Conservation (phyloP, 2,113 vertebrate genomes). For the Pseudorasbora parva region DNA sequence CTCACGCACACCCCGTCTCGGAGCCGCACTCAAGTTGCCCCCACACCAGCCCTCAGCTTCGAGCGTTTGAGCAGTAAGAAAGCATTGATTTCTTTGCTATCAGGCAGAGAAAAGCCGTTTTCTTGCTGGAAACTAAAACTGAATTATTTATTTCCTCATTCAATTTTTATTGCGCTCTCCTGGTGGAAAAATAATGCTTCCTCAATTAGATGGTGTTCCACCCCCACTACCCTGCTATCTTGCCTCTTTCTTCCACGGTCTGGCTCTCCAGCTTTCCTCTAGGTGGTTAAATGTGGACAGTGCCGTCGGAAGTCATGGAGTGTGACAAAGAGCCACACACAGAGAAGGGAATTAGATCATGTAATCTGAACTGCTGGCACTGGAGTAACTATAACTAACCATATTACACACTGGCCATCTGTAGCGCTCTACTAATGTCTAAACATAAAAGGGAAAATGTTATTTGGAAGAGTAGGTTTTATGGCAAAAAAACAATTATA, state of each 20-base stretch:
- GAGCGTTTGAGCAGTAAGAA: constrained; percentile 52
- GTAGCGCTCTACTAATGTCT: constrained; percentile 55
- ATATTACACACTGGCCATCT: constrained; percentile 79
- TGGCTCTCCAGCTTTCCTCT: constrained; percentile 63
- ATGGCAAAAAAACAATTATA: not conserved
- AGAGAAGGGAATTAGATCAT: constrained; percentile 75
- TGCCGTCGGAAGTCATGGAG: constrained; percentile 26
- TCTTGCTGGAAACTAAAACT: constrained; percentile 73
- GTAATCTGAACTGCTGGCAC: constrained; percentile 78
- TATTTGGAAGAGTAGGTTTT: not conserved
- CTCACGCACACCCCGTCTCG: constrained; percentile 3
- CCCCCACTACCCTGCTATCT: constrained; percentile 16
- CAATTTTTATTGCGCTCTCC: constrained; percentile 77
- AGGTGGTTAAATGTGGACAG: constrained; percentile 58
- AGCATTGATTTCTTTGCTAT: constrained; percentile 75
- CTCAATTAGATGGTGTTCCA: constrained; percentile 54
- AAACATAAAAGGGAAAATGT: not conserved
- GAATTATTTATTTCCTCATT: constrained; percentile 82
- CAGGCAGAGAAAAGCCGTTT: constrained; percentile 73
- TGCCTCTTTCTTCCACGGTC: constrained; percentile 60
- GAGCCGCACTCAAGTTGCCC: constrained; percentile 19
- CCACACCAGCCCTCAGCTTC: constrained; percentile 58
- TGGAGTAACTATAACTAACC: constrained; percentile 78
- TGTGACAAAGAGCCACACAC: constrained; percentile 52
- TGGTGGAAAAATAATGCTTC: constrained; percentile 71